Base-by-base conservation (phyloP, 1,140 invertebrate genomes). In the Carcinoscorpius rotundicauda region DNA sequence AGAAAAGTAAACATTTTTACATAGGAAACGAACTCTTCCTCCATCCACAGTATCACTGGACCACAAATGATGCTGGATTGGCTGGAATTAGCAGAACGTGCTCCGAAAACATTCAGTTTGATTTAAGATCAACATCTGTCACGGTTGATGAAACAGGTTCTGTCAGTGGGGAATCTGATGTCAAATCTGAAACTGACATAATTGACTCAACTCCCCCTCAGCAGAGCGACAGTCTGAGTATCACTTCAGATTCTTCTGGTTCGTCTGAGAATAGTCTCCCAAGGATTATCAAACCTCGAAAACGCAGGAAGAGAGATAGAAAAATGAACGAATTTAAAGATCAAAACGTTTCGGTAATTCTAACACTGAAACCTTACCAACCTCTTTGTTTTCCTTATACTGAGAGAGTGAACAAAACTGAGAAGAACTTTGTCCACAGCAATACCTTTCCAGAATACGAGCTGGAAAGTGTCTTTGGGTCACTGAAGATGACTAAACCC, bases 251-350 rank as follows among this genome's bases (percentile, higher is more conserved):
- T 74, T 86, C 88, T 76, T 87, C 84, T 64, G 83, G 82, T 8
- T 80, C 62, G 4, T 87, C 85, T 3, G 88, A 90, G 71, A 87
- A 85, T 64, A 87, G 86, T 76, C 75, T 92, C 70, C 90, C 89
- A 49, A 80, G 89, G 58, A 90, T 92, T 61, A 92, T 92, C 72
- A 93, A 93, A 75, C 89, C 89, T 0, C 78, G 89, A 8, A 93
- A 93, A 74, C 81, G 90, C 11, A 83, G 89, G 72, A 93, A 93
- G 29, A 29, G 29, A 29, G 29, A 29, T 29, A 29, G 83, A 92
- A 92, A 76, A 89, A 91, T 72, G 49, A 58, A 11, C 59, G 62
- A 4, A 49, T 57, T 6, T 63, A 63, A 49, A n/a, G 63, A 66
- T 52, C 58, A 63, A 5, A 48, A 52, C 4, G 50, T 56, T 4